Evolutionary conservation across 2,113 vertebrate genomes (phyloP).

Genomic region (Mormoops blainvillei): DNA sequence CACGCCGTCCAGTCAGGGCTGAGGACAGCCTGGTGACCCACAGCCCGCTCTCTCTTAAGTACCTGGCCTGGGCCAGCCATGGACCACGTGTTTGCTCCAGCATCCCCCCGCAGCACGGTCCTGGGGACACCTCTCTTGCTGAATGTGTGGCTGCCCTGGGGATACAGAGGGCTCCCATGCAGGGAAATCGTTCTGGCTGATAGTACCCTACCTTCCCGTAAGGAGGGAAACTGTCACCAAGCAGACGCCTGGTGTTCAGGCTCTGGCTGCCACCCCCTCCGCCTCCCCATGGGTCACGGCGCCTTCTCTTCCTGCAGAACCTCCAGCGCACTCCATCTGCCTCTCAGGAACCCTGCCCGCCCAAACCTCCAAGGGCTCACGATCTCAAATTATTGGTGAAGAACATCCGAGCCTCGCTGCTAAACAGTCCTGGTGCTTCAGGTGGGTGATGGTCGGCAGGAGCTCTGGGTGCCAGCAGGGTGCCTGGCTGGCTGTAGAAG

Average conservation of each 20-base stretch:
- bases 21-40: accelerated
- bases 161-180: accelerated
- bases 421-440: slow-evolving; percentile 80
- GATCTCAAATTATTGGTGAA: slow-evolving; percentile 93
- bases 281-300: accelerated
- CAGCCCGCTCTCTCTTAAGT: accelerated
- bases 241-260: no score
- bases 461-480: accelerated
- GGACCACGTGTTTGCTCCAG: background rate
- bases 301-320: slow-evolving; percentile 73
- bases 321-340: slow-evolving; percentile 60
- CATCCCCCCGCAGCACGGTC: accelerated
- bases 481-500: accelerated
- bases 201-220: accelerated
- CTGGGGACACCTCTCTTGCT: background rate
- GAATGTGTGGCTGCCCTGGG: accelerated
- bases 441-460: slow-evolving; percentile 70
- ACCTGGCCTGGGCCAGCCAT: background rate
- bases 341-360: slow-evolving; percentile 85
- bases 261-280: accelerated
- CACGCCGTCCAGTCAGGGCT: accelerated
- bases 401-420: slow-evolving; percentile 82
- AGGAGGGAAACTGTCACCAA: accelerated
- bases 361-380: slow-evolving; percentile 94
- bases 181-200: background rate